phyloP scores from a whole-genome alignment of 1,140 invertebrate species.

The Chymomyza costata region DNA sequence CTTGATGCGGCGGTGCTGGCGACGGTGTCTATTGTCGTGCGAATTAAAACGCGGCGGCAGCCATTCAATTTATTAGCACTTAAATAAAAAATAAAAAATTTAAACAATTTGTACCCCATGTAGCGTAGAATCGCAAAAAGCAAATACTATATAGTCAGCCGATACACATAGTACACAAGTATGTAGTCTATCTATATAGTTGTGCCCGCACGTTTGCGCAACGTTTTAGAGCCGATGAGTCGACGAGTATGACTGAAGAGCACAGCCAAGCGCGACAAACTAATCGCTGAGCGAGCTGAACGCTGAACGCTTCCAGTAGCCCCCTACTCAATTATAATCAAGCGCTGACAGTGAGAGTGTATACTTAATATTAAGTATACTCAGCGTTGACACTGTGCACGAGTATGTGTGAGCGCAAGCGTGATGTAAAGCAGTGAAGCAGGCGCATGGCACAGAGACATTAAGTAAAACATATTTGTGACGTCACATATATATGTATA shows the following conservation, averaged over 20 bases:
- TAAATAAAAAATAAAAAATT: constrained; percentile 61
- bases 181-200: background rate
- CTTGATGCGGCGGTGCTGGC: constrained; percentile 29
- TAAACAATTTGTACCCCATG: constrained; percentile 39
- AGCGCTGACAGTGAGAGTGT: too few species aligned
- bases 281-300: constrained; percentile 22
- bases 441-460: too few species aligned
- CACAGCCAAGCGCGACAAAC: constrained; percentile 34
- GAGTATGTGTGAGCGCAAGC: too few species aligned
- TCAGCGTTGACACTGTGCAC: too few species aligned
- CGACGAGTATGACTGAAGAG: constrained; percentile 23
- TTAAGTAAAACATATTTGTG: too few species aligned
- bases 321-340: too few species aligned
- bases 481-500: too few species aligned
- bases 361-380: too few species aligned
- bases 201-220: too few species aligned
- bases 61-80: constrained; percentile 67
- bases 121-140: constrained; percentile 39
- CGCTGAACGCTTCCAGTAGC: constrained; percentile 2
- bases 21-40: constrained; percentile 46
- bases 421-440: too few species aligned
- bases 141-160: constrained; percentile 7
- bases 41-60: constrained; percentile 47
- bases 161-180: background rate
- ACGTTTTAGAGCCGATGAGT: constrained; percentile 6